These are phyloP conservation scores for Anthoscopus minutus DNA, from an alignment of 2,113 vertebrate species.

Conservation along the genomic window DNA sequence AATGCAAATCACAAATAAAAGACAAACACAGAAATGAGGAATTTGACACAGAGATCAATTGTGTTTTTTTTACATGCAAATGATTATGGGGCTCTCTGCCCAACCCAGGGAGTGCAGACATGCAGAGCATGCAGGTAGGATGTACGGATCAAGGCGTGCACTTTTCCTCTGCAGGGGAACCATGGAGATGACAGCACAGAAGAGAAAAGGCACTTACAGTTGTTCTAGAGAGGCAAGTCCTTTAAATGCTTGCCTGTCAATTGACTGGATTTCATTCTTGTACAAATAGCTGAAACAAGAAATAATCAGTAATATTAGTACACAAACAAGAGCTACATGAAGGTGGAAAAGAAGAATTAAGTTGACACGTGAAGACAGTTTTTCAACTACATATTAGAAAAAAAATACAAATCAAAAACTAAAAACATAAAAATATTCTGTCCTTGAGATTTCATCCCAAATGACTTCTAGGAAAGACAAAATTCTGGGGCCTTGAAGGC, in stretches of 20 bases:
- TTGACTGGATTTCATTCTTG: constrained; percentile 99
- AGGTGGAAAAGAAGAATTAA: constrained; percentile 48
- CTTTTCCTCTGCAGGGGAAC: constrained; percentile 43
- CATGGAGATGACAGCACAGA: constrained; percentile 55
- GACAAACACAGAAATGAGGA: constrained; percentile 42
- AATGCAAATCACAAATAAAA: constrained; percentile 49
- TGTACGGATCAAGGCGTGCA: constrained; percentile 1
- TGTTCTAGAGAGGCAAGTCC: constrained; percentile 99
- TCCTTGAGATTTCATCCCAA: background rate
- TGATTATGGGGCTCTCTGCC: background rate
- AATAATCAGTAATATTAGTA: constrained; percentile 88
- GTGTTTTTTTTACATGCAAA: constrained; percentile 28
- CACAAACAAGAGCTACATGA: constrained; percentile 65
- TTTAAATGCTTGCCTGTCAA: constrained; percentile 99
- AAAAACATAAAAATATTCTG: constrained; percentile 32
- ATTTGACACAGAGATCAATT: constrained; percentile 7
- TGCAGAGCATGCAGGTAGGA: constrained; percentile 76
- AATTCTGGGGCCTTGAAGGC: background rate
- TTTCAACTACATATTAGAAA: constrained; percentile 26
- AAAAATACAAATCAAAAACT: constrained; percentile 35
- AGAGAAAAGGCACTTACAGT: constrained; percentile 92
- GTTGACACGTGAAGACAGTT: constrained; percentile 43
- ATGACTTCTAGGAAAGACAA: background rate
- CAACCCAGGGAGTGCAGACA: constrained; percentile 58
- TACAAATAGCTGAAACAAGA: constrained; percentile 99